A percentile compares a stretch with the other conserved stretches of the same genome.
phyloP scores from a whole-genome alignment of 2,797 vertebrate genomes.

The Hippoglossus hippoglossus region DNA sequence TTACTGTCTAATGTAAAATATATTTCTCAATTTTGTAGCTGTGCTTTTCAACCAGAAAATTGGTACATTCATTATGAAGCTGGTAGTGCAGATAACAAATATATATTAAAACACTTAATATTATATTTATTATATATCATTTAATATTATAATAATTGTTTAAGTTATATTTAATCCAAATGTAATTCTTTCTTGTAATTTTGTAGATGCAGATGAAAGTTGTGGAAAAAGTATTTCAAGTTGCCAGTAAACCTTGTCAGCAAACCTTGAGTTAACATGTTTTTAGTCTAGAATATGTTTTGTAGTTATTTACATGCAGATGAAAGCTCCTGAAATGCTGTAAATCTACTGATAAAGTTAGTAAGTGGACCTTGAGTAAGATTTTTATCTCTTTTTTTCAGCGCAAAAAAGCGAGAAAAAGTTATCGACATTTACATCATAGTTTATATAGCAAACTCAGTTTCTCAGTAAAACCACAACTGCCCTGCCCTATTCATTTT shows the following conservation, averaged over 20 bases:
- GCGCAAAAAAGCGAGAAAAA: background rate
- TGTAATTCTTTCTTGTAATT: too few relatives aligned
- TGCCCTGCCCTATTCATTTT: conserved; percentile 34
- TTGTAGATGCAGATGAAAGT: too few relatives aligned
- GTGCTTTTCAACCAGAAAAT: too few relatives aligned
- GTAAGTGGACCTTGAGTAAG: background rate
- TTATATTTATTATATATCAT: background rate
- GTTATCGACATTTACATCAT: background rate
- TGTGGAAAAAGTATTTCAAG: too few relatives aligned
- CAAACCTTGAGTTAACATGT: background rate
- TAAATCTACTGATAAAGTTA: background rate
- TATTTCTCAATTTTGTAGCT: too few relatives aligned
- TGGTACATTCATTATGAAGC: too few relatives aligned
- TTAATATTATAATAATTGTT: background rate
- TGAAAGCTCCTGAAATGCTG: background rate
- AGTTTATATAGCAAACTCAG: conserved; percentile 41
- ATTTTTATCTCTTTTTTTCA: background rate
- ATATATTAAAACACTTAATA: too few relatives aligned
- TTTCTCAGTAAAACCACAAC: conserved; percentile 21
- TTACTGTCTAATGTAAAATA: too few relatives aligned
- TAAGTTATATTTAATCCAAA: background rate
- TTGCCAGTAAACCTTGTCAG: too few relatives aligned
- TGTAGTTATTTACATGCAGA: background rate
- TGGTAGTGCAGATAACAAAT: too few relatives aligned
- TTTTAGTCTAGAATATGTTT: background rate